Conservation (phyloP, 2,797 vertebrate genomes). For the Kryptolebias ocellatus region DNA sequence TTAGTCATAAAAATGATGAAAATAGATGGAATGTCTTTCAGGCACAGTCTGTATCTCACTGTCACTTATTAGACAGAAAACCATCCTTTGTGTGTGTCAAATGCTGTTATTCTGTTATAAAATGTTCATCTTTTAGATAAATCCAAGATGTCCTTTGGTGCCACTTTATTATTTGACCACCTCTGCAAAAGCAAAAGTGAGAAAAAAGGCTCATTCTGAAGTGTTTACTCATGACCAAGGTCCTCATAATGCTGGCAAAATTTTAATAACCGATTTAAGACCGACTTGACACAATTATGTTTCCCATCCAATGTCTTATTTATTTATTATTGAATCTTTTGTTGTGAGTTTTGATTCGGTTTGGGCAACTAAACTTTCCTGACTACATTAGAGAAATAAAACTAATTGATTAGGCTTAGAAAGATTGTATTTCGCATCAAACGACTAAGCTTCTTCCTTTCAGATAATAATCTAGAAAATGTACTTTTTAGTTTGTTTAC, state of each 20-base stretch:
- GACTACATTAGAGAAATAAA: not conserved
- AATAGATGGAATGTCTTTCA: constrained; percentile 2
- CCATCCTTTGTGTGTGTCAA: not conserved
- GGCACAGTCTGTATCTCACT: constrained; percentile 5
- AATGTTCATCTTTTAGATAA: not conserved
- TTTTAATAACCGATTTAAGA: not conserved
- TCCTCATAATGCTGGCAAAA: not conserved
- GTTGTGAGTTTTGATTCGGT: too few relatives aligned
- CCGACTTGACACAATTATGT: too few relatives aligned
- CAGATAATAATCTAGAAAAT: too few relatives aligned
- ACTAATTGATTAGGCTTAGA: not conserved
- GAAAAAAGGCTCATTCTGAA: not conserved
- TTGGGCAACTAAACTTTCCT: too few relatives aligned
- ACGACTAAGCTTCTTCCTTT: not conserved
- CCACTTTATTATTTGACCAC: too few relatives aligned
- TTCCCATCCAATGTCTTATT: too few relatives aligned
- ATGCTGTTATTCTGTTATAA: not conserved
- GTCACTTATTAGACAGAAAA: not conserved
- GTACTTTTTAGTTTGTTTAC: not conserved
- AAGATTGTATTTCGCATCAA: not conserved
- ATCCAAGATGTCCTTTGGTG: not conserved
- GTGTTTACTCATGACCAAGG: not conserved
- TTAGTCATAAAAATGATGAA: constrained; percentile 9
- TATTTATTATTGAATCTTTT: not conserved
- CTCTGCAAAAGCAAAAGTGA: too few relatives aligned